Evolutionary conservation across 2,113 vertebrate genomes (phyloP).

Genomic region (Hiodon alosoides): DNA sequence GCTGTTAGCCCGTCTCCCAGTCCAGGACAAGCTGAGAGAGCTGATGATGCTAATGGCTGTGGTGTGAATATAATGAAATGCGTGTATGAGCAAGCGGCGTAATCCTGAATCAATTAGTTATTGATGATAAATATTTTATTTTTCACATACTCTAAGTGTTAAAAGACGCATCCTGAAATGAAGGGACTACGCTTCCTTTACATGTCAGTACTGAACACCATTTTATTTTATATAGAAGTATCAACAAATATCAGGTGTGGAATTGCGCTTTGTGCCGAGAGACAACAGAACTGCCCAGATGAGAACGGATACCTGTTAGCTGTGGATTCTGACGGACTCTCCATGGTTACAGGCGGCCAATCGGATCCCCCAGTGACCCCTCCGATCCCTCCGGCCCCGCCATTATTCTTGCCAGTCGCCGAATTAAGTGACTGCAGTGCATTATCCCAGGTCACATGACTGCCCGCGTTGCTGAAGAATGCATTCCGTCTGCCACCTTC

Average conservation of each 20-base stretch:
- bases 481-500: constrained; percentile 27
- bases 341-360: too few relatives aligned
- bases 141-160: neutral
- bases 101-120: neutral
- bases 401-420: constrained; percentile 29
- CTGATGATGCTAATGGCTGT: neutral
- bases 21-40: neutral
- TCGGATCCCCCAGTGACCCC: too few relatives aligned
- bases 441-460: constrained; percentile 21
- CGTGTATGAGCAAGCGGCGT: neutral
- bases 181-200: neutral
- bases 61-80: neutral
- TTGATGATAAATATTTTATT: neutral
- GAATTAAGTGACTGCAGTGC: constrained; percentile 17
- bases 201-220: neutral
- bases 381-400: neutral
- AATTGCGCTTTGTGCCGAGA: too few relatives aligned
- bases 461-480: constrained; percentile 21
- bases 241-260: too few relatives aligned
- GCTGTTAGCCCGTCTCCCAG: neutral
- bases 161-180: neutral
- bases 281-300: too few relatives aligned
- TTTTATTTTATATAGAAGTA: too few relatives aligned
- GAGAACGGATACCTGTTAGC: too few relatives aligned
- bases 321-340: too few relatives aligned